phyloP scores from a whole-genome alignment of 92 coral and sea anemone species.

The Diadumene lineata region DNA sequence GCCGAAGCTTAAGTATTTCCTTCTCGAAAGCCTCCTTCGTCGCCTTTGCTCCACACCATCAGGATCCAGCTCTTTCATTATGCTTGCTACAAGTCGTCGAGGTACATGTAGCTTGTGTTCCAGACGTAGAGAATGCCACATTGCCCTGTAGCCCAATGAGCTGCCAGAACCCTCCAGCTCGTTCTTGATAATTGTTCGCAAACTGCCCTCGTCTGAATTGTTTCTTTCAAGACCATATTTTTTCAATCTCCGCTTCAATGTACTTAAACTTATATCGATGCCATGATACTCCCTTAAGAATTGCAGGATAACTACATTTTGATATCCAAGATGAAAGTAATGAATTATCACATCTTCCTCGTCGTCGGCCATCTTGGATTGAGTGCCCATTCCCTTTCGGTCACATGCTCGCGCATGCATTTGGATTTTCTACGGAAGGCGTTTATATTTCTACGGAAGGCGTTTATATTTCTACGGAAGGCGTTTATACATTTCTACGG shows the following conservation, averaged over 20 bases:
- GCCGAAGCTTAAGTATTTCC: conserved; percentile 38
- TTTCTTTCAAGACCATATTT: conserved; percentile 27
- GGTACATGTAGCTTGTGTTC: conserved; percentile 44
- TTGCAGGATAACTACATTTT: conserved; percentile 41
- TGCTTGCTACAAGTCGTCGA: conserved; percentile 25
- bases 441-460: neutral
- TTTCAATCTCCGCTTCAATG: conserved; percentile 49
- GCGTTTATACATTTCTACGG: neutral
- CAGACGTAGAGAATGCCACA: conserved; percentile 53
- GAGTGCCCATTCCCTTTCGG: neutral
- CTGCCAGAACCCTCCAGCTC: neutral
- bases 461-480: neutral
- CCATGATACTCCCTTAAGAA: conserved; percentile 44
- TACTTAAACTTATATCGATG: conserved; percentile 48
- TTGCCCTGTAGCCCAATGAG: neutral
- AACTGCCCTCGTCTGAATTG: neutral
- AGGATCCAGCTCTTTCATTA: conserved; percentile 50
- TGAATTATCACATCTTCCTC: neutral
- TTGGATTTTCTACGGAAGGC: neutral
- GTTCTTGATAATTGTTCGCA: neutral
- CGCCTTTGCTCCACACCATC: conserved; percentile 46
- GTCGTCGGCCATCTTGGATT: neutral
- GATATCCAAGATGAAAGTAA: conserved; percentile 45
- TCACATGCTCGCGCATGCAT: neutral
- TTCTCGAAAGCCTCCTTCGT: conserved; percentile 30